Evolutionary conservation across 2,113 vertebrate genomes (phyloP).

Genomic region (Ictalurus furcatus): DNA sequence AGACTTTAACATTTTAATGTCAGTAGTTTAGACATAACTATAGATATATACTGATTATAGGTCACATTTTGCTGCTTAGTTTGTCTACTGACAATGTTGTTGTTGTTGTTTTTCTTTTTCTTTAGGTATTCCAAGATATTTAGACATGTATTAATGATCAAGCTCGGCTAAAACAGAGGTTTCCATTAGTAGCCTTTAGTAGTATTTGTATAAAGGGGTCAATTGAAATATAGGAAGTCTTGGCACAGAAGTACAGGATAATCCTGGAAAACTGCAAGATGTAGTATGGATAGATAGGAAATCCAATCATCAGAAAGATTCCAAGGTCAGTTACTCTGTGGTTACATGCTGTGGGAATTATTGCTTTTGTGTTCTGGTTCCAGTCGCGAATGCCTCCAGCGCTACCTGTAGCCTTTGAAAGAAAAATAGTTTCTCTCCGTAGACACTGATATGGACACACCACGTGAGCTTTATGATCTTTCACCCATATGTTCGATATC

Average conservation of each 20-base stretch:
- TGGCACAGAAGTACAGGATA: too few species aligned
- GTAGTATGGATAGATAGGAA: not conserved
- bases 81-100: not conserved
- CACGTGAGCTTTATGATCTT: not conserved
- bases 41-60: not conserved
- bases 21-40: not conserved
- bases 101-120: not conserved
- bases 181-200: not conserved
- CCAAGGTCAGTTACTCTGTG: not conserved
- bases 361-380: not conserved
- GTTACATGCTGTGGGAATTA: not conserved
- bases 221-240: not conserved
- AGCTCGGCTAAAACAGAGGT: not conserved
- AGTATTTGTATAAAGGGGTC: not conserved
- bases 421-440: not conserved
- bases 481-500: constrained; percentile 12
- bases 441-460: not conserved
- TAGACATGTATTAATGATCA: too few species aligned
- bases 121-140: not conserved
- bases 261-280: not conserved
- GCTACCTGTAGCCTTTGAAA: constrained; percentile 19
- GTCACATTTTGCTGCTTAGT: not conserved
- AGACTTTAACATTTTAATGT: not conserved
- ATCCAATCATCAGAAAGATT: not conserved
- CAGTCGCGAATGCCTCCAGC: not conserved